These are phyloP conservation scores for Cosmia trapezina DNA, from an alignment of 2,888 invertebrate genomes.

Conservation along the genomic window DNA sequence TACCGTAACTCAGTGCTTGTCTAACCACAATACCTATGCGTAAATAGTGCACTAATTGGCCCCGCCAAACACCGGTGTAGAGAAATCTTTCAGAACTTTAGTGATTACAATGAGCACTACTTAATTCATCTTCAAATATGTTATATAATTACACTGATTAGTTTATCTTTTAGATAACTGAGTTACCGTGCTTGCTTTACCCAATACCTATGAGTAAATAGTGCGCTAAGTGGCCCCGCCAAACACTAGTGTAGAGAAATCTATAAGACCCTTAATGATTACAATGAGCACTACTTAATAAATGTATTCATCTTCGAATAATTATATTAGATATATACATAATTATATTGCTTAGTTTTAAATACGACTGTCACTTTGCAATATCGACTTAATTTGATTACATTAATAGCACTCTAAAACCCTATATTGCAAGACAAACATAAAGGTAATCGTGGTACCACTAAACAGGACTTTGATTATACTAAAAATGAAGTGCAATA, in stretches of 20 bases:
- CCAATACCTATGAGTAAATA: neutral
- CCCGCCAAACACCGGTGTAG: neutral
- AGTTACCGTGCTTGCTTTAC: neutral
- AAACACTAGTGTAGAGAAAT: neutral
- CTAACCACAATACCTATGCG: neutral
- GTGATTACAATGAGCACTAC: neutral
- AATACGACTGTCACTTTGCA: constrained; percentile 38
- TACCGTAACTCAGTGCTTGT: neutral
- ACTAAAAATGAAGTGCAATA: constrained; percentile 83
- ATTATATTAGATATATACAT: no score
- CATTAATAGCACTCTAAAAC: constrained; percentile 61
- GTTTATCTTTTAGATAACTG: neutral
- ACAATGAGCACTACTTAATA: neutral
- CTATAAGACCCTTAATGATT: neutral
- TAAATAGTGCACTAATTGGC: neutral
- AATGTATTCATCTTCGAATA: no score
- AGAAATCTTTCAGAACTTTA: neutral
- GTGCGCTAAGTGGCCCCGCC: neutral
- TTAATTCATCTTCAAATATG: neutral
- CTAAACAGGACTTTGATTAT: constrained; percentile 76
- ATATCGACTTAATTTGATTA: constrained; percentile 70
- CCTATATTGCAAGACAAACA: constrained; percentile 67
- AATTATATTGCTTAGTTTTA: constrained; percentile 19
- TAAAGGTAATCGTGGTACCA: constrained; percentile 70
- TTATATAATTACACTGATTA: neutral